Evolutionary conservation across 2,888 invertebrate species (phyloP).

Genomic region (Lithosia quadra): DNA sequence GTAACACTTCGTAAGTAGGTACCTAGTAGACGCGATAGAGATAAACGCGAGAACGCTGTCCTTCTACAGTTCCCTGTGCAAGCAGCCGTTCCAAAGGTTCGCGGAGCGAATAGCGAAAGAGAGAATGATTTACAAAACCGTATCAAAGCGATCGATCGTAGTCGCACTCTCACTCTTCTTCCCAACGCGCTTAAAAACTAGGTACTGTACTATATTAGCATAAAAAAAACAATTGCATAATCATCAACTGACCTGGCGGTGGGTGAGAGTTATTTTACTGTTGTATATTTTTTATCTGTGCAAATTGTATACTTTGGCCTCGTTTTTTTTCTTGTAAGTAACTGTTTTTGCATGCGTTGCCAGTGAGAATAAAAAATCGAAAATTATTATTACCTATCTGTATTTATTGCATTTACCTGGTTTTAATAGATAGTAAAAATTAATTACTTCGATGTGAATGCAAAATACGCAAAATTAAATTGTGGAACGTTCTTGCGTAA

Average conservation of each 20-base stretch:
- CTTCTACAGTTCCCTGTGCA: too few species aligned
- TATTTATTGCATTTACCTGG: background rate
- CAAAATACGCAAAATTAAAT: background rate
- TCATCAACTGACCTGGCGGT: background rate
- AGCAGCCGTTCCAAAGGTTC: too few species aligned
- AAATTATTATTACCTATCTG: background rate
- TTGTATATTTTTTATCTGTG: conserved; percentile 12
- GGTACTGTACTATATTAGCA: too few species aligned
- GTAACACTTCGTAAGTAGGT: too few species aligned
- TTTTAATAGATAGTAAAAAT: background rate
- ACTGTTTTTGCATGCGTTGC: background rate
- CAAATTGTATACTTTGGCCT: conserved; percentile 9
- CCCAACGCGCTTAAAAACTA: too few species aligned
- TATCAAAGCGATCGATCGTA: too few species aligned
- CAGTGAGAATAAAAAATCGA: background rate
- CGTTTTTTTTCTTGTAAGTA: conserved; percentile 3
- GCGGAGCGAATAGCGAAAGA: too few species aligned
- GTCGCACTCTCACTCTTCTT: too few species aligned
- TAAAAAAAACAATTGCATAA: conserved; percentile 3
- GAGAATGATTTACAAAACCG: too few species aligned
- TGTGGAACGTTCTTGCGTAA: too few species aligned
- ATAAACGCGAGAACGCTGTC: too few species aligned
- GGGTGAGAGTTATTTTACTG: conserved; percentile 11
- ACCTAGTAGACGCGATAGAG: too few species aligned
- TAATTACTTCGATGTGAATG: background rate